A percentile compares a stretch with the other conserved stretches of the same genome.
phyloP scores from a whole-genome alignment of 1,140 invertebrate species.

The Ridgeia piscesae region DNA sequence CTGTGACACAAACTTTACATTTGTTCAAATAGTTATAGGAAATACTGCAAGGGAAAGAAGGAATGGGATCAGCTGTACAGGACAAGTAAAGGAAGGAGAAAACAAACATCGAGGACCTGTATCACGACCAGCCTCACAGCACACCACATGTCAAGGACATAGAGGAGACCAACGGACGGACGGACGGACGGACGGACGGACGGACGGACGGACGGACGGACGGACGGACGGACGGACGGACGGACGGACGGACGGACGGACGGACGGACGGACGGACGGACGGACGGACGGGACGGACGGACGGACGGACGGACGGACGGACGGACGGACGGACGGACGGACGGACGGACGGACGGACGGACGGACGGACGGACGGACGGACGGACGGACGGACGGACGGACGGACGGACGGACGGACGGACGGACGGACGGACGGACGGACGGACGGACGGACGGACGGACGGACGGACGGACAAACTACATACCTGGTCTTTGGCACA shows the following conservation, averaged over 20 bases:
- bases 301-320: background rate
- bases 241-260: background rate
- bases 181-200: background rate
- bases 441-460: background rate
- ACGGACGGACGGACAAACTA: background rate
- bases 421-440: too few species aligned
- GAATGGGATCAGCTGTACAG: too few species aligned
- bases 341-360: background rate
- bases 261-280: background rate
- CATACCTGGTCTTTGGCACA: conserved; percentile 61
- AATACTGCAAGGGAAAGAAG: too few species aligned
- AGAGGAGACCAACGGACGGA: too few species aligned
- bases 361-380: background rate
- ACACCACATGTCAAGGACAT: too few species aligned
- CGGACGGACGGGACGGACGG: background rate
- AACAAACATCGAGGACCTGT: too few species aligned
- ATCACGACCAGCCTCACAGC: too few species aligned
- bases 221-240: background rate
- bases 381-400: background rate
- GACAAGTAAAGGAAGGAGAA: too few species aligned
- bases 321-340: background rate
- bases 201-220: background rate
- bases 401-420: background rate
- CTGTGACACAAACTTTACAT: too few species aligned
- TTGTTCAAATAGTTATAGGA: too few species aligned